A percentile compares a stretch with the other conserved stretches of the same genome.
Conservation (phyloP, 1,140 invertebrate genomes). For the Drosophila pseudoobscura region DNA sequence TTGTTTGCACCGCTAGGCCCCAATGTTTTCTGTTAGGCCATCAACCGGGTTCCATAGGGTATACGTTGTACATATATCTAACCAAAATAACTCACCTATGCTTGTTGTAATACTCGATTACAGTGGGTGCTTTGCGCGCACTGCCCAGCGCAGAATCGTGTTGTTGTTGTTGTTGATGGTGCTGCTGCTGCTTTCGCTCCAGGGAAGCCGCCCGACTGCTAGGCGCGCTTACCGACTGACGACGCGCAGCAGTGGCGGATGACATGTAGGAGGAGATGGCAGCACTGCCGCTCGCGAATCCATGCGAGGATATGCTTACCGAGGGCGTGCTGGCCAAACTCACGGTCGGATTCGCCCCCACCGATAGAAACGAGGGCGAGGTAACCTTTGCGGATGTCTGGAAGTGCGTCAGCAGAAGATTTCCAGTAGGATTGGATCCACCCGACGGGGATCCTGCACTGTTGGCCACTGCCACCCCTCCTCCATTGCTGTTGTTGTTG, state of each 20-base stretch:
- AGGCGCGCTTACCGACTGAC: constrained; percentile 73
- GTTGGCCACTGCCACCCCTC: constrained; percentile 12
- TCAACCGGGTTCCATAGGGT: too few relatives aligned
- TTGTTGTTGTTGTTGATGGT: constrained; percentile 34
- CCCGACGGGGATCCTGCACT: constrained; percentile 2
- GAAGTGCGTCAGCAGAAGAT: constrained; percentile 55
- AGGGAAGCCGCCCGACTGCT: constrained; percentile 70
- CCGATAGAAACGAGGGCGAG: constrained; percentile 44
- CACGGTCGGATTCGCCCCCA: constrained; percentile 38
- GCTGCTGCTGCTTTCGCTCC: constrained; percentile 69
- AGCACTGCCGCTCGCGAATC: constrained; percentile 61
- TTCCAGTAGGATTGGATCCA: constrained; percentile 22
- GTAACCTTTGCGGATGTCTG: constrained; percentile 50
- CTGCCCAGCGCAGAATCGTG: constrained; percentile 41
- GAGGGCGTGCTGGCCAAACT: constrained; percentile 52
- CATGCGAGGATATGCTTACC: constrained; percentile 72
- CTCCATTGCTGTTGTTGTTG: constrained; percentile 37
- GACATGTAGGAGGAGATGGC: constrained; percentile 67
- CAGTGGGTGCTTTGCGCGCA: constrained; percentile 45
- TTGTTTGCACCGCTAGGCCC: too few relatives aligned
- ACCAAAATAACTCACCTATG: constrained; percentile 42
- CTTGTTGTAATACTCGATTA: constrained; percentile 73
- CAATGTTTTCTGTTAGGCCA: too few relatives aligned
- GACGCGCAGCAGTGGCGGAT: constrained; percentile 61
- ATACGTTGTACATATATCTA: too few relatives aligned